These are phyloP conservation scores for Cochlearius cochlearius DNA, from an alignment of 2,113 vertebrate genomes.

Conservation along the genomic window DNA sequence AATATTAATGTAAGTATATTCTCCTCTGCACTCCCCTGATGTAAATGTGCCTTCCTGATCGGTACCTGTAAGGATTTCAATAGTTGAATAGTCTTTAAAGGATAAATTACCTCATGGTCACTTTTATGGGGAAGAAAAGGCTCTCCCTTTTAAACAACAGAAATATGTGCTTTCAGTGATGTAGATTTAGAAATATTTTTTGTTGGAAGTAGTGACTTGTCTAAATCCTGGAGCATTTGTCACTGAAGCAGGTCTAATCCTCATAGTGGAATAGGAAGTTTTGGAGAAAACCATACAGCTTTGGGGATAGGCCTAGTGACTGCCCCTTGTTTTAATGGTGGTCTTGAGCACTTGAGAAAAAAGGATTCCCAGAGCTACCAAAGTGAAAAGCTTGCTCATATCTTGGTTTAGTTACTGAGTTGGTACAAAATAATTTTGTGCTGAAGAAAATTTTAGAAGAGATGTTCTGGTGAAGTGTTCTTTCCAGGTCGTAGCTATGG, in stretches of 20 bases:
- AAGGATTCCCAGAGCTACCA: conserved; percentile 70
- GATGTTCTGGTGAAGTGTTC: not conserved
- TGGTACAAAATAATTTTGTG: not conserved
- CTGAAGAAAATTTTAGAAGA: not conserved
- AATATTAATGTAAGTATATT: not conserved
- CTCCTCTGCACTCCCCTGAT: not conserved
- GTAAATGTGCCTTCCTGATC: conserved; percentile 64
- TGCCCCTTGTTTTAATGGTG: conserved; percentile 73
- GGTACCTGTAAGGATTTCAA: not conserved
- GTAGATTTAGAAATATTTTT: conserved; percentile 68
- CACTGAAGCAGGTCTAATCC: conserved; percentile 65
- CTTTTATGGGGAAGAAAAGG: conserved; percentile 69
- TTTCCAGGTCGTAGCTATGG: not conserved
- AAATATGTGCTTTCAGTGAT: conserved; percentile 74
- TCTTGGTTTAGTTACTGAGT: not conserved
- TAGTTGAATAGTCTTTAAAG: not conserved
- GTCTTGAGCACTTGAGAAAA: conserved; percentile 60
- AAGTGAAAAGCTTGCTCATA: conserved; percentile 80
- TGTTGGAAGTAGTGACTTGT: conserved; percentile 77
- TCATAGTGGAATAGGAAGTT: conserved; percentile 64
- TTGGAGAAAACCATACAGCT: conserved; percentile 74
- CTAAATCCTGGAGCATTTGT: not conserved
- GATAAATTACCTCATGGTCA: not conserved
- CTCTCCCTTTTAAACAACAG: conserved; percentile 76
- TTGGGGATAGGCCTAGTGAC: conserved; percentile 70